Conservation (phyloP, 2,797 vertebrate genomes). For the Acanthurus tractus region DNA sequence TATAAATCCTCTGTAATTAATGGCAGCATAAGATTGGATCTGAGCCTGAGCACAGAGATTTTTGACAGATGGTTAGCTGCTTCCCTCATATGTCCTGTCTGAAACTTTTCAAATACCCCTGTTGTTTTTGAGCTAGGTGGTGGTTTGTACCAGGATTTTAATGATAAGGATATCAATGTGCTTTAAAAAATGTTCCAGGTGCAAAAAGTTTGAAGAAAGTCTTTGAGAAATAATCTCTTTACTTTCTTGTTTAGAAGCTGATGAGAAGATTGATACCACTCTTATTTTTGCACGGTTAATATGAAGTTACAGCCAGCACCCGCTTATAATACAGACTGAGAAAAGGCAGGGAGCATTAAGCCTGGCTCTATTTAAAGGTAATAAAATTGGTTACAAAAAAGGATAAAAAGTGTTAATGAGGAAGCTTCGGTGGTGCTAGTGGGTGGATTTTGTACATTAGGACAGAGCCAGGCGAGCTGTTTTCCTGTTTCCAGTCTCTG, state of each 20-base stretch:
- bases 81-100: conserved; percentile 36
- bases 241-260: conserved; percentile 6
- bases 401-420: not conserved
- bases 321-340: conserved; percentile 14
- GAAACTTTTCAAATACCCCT: conserved; percentile 35
- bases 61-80: conserved; percentile 41
- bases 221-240: conserved; percentile 16
- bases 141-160: conserved; percentile 26
- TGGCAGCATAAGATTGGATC: conserved; percentile 68
- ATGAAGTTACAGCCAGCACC: conserved; percentile 2
- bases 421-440: conserved; percentile 1
- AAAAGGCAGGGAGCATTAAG: not conserved
- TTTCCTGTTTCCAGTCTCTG: not conserved
- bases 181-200: conserved; percentile 13
- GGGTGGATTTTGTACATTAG: not conserved
- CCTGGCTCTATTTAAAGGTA: not conserved
- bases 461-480: not conserved
- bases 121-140: not conserved
- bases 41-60: conserved; percentile 57
- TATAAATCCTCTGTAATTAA: conserved; percentile 75
- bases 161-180: conserved; percentile 5
- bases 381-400: not conserved
- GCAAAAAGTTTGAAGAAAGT: conserved; percentile 20
- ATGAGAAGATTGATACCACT: conserved; percentile 27
- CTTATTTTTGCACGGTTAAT: not conserved